Percentiles rank a stretch among this genome's conserved stretches.
phyloP scores from a whole-genome alignment of 1,140 invertebrate species.

The Brachionus calyciflorus region DNA sequence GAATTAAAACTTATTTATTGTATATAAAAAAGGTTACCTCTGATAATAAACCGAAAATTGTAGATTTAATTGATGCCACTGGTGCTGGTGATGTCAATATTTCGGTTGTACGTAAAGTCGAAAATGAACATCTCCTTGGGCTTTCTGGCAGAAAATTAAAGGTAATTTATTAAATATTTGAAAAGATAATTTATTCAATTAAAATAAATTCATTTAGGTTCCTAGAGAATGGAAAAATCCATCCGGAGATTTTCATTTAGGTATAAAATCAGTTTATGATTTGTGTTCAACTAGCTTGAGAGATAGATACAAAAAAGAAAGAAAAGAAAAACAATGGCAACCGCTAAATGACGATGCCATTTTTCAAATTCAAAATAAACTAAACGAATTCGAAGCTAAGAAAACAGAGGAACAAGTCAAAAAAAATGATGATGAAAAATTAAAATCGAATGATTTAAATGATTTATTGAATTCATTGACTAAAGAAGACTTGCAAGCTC shows the following conservation, averaged over 20 bases:
- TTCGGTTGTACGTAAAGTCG: conserved; percentile 73
- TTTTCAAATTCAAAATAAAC: conserved; percentile 24
- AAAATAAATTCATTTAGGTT: too few relatives aligned
- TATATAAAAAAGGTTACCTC: conserved; percentile 69
- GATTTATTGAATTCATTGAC: background rate
- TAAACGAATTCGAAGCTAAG: conserved; percentile 14
- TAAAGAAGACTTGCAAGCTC: conserved; percentile 75
- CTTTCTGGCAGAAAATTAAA: conserved; percentile 81
- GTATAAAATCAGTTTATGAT: conserved; percentile 80
- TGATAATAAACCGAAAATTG: conserved; percentile 83
- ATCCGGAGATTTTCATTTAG: conserved; percentile 73
- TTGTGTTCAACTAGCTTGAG: conserved; percentile 56
- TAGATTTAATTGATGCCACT: conserved; percentile 89
- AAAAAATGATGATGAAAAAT: background rate
- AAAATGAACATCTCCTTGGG: conserved; percentile 73
- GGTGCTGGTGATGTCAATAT: conserved; percentile 90
- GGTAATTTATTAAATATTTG: conserved; percentile 62
- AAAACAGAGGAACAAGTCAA: background rate
- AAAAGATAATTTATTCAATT: too few relatives aligned
- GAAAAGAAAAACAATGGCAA: conserved; percentile 16
- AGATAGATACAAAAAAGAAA: conserved; percentile 29
- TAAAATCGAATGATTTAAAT: background rate
- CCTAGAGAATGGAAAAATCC: conserved; percentile 80
- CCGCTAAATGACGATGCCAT: conserved; percentile 22
- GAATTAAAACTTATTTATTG: background rate